A percentile compares a stretch with the other conserved stretches of the same genome.
phyloP scores from a whole-genome alignment of 2,113 vertebrate species.

The Jaculus jaculus region DNA sequence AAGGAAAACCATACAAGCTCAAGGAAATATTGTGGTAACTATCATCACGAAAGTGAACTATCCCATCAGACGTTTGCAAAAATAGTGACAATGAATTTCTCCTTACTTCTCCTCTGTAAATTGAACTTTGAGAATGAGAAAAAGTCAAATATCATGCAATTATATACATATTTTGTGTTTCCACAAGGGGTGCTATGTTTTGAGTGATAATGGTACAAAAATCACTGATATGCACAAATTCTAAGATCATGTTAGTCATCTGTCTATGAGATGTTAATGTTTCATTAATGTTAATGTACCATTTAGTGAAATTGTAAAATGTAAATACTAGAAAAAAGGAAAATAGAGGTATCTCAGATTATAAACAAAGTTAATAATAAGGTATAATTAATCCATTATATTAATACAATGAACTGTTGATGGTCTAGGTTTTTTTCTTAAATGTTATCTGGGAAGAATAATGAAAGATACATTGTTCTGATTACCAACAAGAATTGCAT shows the following conservation, averaged over 20 bases:
- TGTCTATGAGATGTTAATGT: conserved; percentile 14
- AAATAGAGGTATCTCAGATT: conserved; percentile 22
- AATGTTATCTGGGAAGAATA: neutral
- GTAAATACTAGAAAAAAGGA: neutral
- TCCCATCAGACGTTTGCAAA: neutral
- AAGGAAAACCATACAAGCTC: conserved; percentile 24
- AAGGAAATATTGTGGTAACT: conserved; percentile 41
- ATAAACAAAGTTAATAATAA: conserved; percentile 32
- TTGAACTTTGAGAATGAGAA: neutral
- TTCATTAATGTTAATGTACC: neutral
- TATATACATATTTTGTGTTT: conserved; percentile 16
- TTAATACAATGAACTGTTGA: neutral
- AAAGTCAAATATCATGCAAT: conserved; percentile 13
- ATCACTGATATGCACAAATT: conserved; percentile 10
- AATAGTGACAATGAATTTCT: neutral
- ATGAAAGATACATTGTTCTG: neutral
- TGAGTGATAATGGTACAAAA: neutral
- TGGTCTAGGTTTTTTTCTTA: conserved; percentile 8
- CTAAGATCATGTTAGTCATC: neutral
- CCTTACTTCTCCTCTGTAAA: neutral
- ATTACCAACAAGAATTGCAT: neutral
- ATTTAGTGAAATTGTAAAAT: conserved; percentile 17
- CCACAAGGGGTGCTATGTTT: neutral
- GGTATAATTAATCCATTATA: neutral
- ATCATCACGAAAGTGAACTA: neutral